Percentiles rank a stretch among this genome's conserved stretches.
Evolutionary conservation across 2,113 vertebrate genomes (phyloP).

Genomic region (Illadopsis cleaveri): DNA sequence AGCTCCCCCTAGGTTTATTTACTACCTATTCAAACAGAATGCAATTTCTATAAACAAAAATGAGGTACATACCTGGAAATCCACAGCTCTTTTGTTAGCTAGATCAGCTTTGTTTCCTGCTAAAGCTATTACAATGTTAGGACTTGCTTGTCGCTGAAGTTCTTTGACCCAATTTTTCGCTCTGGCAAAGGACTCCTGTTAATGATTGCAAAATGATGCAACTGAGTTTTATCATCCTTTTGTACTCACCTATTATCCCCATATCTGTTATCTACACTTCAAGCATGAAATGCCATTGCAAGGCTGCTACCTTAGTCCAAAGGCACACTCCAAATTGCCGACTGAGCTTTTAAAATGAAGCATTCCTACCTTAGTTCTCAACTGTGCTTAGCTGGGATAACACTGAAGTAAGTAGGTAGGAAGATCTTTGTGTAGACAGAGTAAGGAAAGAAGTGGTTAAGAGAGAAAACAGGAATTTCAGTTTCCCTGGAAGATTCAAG

Average conservation of each 20-base stretch:
- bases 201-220: slow-evolving; percentile 67
- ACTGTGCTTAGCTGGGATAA: not conserved
- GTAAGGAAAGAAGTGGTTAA: not conserved
- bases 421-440: not conserved
- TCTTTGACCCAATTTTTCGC: slow-evolving; percentile 99
- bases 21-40: not conserved
- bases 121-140: slow-evolving; percentile 99
- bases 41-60: not conserved
- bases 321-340: not conserved
- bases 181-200: slow-evolving; percentile 96
- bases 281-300: not conserved
- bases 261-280: slow-evolving; percentile 14
- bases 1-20: not conserved
- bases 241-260: not conserved
- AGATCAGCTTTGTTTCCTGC: slow-evolving; percentile 98
- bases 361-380: not conserved
- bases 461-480: not conserved
- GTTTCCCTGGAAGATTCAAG: not conserved
- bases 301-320: not conserved
- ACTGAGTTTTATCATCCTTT: slow-evolving; percentile 36
- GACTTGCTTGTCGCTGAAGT: slow-evolving; percentile 99
- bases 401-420: not conserved
- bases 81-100: slow-evolving; percentile 94
- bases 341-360: not conserved
- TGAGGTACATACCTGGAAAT: slow-evolving; percentile 90